A percentile compares a stretch with the other conserved stretches of the same genome.
Conservation (phyloP, 2,888 invertebrate genomes). For the Drosophila neoperkinsi region DNA sequence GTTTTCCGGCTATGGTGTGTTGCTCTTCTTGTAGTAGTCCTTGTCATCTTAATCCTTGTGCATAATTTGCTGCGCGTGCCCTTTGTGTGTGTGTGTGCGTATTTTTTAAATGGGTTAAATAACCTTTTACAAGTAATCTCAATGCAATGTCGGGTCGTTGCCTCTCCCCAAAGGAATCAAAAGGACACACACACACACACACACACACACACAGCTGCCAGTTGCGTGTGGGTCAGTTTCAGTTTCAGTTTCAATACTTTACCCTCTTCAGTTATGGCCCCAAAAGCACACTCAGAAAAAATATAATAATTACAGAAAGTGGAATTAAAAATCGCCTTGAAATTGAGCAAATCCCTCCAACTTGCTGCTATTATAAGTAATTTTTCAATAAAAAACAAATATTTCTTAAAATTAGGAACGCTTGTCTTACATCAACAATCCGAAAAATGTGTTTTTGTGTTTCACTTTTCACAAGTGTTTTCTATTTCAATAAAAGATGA, state of each 20-base stretch:
- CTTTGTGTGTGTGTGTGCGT: neutral
- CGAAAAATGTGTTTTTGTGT: neutral
- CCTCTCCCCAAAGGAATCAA: conserved; percentile 37
- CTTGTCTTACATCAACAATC: neutral
- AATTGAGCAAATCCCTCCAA: neutral
- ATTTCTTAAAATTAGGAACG: neutral
- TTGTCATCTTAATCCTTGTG: conserved; percentile 53
- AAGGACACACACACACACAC: conserved; percentile 9
- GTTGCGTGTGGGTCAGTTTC: conserved; percentile 63
- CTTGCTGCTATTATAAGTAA: neutral
- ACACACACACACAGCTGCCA: conserved; percentile 38
- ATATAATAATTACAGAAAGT: neutral
- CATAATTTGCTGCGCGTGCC: conserved; percentile 36
- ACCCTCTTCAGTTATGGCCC: neutral
- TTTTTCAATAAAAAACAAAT: neutral
- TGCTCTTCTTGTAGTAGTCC: conserved; percentile 26
- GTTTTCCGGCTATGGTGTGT: neutral
- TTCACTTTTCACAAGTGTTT: neutral
- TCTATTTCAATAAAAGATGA: too few relatives aligned
- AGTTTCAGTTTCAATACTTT: conserved; percentile 58
- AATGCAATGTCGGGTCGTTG: conserved; percentile 66
- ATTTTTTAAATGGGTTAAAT: conserved; percentile 72
- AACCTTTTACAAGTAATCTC: conserved; percentile 71
- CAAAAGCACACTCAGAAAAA: neutral
- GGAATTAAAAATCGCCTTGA: neutral